Evolutionary conservation across 2,888 invertebrate species (phyloP), one percentile per base, ranked within the genome.

Genomic region (Patella pellucida): DNA sequence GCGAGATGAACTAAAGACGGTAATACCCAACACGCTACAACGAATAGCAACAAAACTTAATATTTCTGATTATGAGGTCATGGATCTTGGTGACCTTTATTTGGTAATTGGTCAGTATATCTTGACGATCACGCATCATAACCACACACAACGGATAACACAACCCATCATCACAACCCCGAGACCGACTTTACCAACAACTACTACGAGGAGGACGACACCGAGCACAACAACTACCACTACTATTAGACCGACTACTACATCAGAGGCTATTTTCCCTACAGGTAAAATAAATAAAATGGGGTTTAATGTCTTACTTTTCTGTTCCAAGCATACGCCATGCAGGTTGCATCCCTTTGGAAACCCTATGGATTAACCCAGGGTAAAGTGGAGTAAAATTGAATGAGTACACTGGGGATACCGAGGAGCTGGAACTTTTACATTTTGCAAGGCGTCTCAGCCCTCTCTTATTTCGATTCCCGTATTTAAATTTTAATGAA

Each of bases 41-140:
- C 41, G 50, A 19, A 51, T 62, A n/a, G 70, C 75, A 1, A 67
- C 75, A 15, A 70, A 56, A n/a, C 51, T 75, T 27, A 71, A 75
- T 31, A 75, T 75, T 19, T 75, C 75, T 15, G 70, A 62, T 12
- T 67, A 70, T 67, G 56, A 50, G 19, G 75, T 78, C 4, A 52
- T 81, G 56, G 50, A 71, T 14, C 69, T 79, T 9, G 81, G 81
- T 14, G 79, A 76, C 54, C 69, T 81, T 5, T 76, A 75, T 71
- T 74, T 81, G 19, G 62, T 62, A 2, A 62, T 62, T 19, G 62
- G 62, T 3, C 19, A 62, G 14, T 62, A 62, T 14, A 62, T 62
- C 2, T 23, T 62, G 19, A 23, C 19, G 19, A 23, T 62, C 7
- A 62, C 62, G 14, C 62, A 23, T 19, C 62, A 62, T 62, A 62